Conservation (phyloP, 2,888 invertebrate genomes). For the Metallyticus violacea region DNA sequence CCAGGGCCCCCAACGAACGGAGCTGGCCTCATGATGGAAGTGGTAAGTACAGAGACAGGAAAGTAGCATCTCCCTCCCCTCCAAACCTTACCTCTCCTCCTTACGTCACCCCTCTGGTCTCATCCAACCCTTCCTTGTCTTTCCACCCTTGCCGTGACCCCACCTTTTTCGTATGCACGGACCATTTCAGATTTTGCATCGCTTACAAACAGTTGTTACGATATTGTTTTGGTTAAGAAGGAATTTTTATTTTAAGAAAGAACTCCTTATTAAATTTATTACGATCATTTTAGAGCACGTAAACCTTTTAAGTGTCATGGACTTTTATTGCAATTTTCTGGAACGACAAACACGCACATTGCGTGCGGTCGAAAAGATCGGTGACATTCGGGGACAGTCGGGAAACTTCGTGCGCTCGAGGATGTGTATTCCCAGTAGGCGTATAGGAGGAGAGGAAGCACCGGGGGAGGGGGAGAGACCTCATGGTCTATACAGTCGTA, state of each 20-base stretch:
- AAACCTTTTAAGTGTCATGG: background rate
- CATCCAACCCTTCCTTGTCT: conserved; percentile 7
- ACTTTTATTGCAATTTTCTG: background rate
- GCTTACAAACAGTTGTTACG: background rate
- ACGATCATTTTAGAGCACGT: background rate
- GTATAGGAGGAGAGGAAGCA: background rate
- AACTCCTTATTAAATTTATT: background rate
- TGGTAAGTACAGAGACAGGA: conserved; percentile 31
- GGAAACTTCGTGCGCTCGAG: conserved; percentile 2
- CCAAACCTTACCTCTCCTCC: conserved; percentile 11
- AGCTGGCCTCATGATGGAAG: conserved; percentile 32
- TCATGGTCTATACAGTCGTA: conserved; percentile 9
- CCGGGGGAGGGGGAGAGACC: background rate
- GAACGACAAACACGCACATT: background rate
- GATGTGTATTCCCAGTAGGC: conserved; percentile 20
- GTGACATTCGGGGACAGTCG: conserved; percentile 2
- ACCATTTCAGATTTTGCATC: background rate
- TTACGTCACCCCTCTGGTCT: conserved; percentile 3
- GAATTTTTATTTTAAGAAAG: background rate
- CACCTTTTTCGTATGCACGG: background rate
- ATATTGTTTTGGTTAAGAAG: background rate
- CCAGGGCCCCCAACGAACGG: conserved; percentile 28
- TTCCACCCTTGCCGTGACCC: background rate
- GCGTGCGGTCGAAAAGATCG: background rate
- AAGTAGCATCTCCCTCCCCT: conserved; percentile 27